Base-by-base conservation (phyloP, 2,888 invertebrate species). In the Coecobrya sp. region DNA sequence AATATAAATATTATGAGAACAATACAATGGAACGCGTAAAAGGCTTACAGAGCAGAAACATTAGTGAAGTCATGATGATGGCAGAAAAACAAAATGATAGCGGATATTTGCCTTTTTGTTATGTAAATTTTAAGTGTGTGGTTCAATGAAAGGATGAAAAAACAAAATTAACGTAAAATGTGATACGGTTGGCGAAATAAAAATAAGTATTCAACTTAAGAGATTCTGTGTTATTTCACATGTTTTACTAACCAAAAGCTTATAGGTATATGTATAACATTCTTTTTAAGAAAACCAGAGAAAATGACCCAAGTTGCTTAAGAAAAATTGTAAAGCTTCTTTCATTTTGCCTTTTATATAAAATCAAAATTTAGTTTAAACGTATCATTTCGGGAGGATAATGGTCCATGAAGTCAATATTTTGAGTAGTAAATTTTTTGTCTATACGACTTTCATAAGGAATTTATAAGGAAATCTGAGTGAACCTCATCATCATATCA, bases 401-500 rank as follows among this genome's bases (percentile, higher is more conserved):
- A 88, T 88, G 88, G 81, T 81, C 88, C 88, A 79, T 88, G 88
- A 88, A 88, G 88, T 81, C 62, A 62, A 88, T 79, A 88, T 55
- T 81, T 81, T 55, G 81, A 81, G 76, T 25, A 45, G 4, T n/a
- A 49, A 2, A 76, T 49, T 76, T 76, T 49, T 49, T 76, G 5
- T 8, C 59, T 22, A 0, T 45, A 4, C 10, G 73, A 0, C 25
- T 76, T 70, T n/a, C 22, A 3, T 2, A 62, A 7, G 59, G 10
- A 62, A 19, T 19, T n/a, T 36, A 7, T 30, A 27, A 2, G 27
- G 27, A 30, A 68, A 13, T 27, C 27, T 25, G 13, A 62, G 27
- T 13, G 27, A 27, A 11, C 5, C 11, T 68, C 13, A 49, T 19
- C 27, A 42, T 8, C 1, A 55, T 55, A 30, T 52, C 4, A 30